Evolutionary conservation across 1,140 invertebrate species (phyloP), one percentile per base, ranked within the genome.

Genomic region (Drosophila kohkoa): DNA sequence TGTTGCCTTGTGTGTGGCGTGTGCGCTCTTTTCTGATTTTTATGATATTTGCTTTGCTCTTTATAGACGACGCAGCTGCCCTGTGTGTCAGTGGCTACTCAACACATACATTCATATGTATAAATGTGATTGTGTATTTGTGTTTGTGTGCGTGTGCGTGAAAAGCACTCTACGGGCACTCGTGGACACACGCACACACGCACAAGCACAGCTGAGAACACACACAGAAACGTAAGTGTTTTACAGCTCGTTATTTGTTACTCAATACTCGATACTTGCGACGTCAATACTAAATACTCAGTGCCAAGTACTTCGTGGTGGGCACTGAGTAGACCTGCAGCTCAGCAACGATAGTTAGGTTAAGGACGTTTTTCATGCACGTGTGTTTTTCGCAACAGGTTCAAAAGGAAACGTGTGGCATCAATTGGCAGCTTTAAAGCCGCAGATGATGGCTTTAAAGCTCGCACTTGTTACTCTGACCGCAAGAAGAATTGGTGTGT

Each of bases 41-140:
- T 82, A 82, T 82, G 80, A 66, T 82, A 78, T 82, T 82, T 82
- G 75, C 78, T 78, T 82, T 77, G 65, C 80, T 69, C 80, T 82
- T 78, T 70, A 82, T 80, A 63, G 74, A 57, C 58, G 43, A 55
- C 38, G 55, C 35, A 57, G 16, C 60, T 46, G 68, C 51, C 38
- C 28, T 38, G 49, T 3, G 52, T 32, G 52, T 32, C 66, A 52
- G 59, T 16, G 57, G 57, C 57, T 55, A 55, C 51, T 57, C 59
- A 55, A 51, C 25, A 52, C 49, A 30, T 11, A 13, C 20, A 45
- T 7, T 6, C 8, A 51, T 11, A 25, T 11, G 25, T 28, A 13
- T 8, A 20, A 15, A 16, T 20, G 7, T 1, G 13, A 6, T 13
- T 13, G 49, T 35, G 46, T 30, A 57, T 38, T 16, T 20, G 64